phyloP scores from a whole-genome alignment of 2,113 vertebrate genomes.

The Sinocyclocheilus anshuiensis region DNA sequence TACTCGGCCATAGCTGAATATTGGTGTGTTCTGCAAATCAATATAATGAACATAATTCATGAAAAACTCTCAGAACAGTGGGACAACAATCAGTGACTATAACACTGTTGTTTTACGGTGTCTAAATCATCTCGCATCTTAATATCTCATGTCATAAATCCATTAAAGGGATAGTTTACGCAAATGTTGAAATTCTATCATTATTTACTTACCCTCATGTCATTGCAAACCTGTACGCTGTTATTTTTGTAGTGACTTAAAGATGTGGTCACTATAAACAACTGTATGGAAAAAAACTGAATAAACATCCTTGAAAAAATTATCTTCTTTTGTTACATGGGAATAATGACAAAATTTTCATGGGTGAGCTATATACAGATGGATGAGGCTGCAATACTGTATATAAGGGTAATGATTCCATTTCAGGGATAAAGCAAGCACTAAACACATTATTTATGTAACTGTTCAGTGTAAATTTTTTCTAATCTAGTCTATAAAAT shows the following conservation, averaged over 20 bases:
- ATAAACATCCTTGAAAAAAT: neutral
- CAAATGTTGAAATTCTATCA: neutral
- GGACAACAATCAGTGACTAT: constrained; percentile 22
- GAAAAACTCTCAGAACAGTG: constrained; percentile 17
- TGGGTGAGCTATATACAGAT: neutral
- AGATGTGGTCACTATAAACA: neutral
- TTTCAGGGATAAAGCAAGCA: neutral
- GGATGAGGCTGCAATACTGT: neutral
- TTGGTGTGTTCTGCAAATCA: constrained; percentile 25
- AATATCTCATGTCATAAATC: neutral
- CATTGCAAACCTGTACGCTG: neutral
- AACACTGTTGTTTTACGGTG: neutral
- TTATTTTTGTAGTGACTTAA: neutral
- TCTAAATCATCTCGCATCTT: neutral
- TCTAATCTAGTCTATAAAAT: too few species aligned
- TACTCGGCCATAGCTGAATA: constrained; percentile 40
- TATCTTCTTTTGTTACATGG: too few species aligned
- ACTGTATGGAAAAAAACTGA: neutral
- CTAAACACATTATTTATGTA: neutral
- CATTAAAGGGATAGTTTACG: neutral
- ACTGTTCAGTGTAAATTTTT: neutral
- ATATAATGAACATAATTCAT: constrained; percentile 43
- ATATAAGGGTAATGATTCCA: neutral
- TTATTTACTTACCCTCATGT: neutral
- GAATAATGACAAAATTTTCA: neutral